A percentile compares a stretch with the other conserved stretches of the same genome.
Conservation (phyloP, 2,888 invertebrate species). For the Apotomis capreana region DNA sequence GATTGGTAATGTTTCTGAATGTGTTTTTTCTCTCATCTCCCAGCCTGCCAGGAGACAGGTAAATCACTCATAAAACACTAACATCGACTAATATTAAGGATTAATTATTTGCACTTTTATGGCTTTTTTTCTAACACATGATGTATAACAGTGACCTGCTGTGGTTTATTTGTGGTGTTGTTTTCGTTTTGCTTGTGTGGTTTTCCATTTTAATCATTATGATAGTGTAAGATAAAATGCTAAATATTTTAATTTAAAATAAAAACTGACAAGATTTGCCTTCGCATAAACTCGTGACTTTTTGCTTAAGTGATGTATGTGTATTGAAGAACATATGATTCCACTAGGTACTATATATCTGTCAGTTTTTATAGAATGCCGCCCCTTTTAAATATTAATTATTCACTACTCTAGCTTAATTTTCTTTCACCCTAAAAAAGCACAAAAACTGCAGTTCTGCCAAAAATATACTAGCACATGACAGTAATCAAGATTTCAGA, state of each 20-base stretch:
- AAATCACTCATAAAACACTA: constrained; percentile 58
- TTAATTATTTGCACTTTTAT: constrained; percentile 43
- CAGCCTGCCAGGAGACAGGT: constrained; percentile 85
- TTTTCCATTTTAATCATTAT: constrained; percentile 45
- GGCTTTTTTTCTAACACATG: constrained; percentile 43
- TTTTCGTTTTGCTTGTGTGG: constrained; percentile 44
- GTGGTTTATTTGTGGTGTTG: constrained; percentile 40
- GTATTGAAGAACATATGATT: neutral
- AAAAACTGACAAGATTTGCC: too few relatives aligned
- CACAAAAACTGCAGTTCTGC: constrained; percentile 8
- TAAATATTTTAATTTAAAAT: neutral
- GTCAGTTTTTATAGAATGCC: neutral
- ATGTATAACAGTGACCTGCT: neutral
- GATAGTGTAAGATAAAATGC: constrained; percentile 2
- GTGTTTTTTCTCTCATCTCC: constrained; percentile 82
- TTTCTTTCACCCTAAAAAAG: constrained; percentile 8
- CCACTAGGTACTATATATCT: neutral
- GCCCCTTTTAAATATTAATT: neutral
- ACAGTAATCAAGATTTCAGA: constrained; percentile 15
- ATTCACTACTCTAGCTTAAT: constrained; percentile 4
- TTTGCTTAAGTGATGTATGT: neutral
- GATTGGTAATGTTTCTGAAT: constrained; percentile 82
- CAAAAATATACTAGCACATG: constrained; percentile 17
- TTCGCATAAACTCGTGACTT: too few relatives aligned
- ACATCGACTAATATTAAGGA: constrained; percentile 49